Evolutionary conservation across 2,888 invertebrate genomes (phyloP), one percentile per base, ranked within the genome.

Genomic region (Hyles lineata): DNA sequence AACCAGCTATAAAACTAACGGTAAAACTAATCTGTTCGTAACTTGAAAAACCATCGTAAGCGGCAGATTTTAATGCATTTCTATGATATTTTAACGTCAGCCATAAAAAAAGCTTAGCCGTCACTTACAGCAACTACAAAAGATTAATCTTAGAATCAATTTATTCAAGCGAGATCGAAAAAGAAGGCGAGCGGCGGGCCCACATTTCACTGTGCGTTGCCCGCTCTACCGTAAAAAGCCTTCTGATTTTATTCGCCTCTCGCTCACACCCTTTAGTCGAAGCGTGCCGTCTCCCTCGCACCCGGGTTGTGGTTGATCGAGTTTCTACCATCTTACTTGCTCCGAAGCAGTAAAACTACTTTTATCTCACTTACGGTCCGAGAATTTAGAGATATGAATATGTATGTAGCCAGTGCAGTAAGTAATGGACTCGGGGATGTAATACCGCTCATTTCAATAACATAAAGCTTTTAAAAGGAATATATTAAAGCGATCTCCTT

Each of bases 161-260:
- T 93, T 93, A 93, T 92, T 92, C 91, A 90, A 90, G 90, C 92
- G 90, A 90, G 92, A 90, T 92, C 90, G 88, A 92, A 93, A 91
- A 92, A 90, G 87, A 89, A 91, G 89, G 90, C 90, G 84, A 89
- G 85, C 87, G 79, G 83, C 84, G 90, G 87, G 87, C 87, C 93
- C 90, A 90, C 94, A 93, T 94, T 93, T 94, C 92, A 90, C 93
- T 92, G 90, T 87, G 86, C 87, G 92, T 88, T 92, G 92, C 89
- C 92, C 90, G 89, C 86, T 94, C 94, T 92, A 94, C 94, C 93
- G 93, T 94, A 94, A 94, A 55, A 93, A 94, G 93, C 94, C 94
- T 92, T 92, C 93, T 89, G 92, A 90, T 91, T 90, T 84, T 82
- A 81, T 84, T 76, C 87, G 89, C 82, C 82, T 89, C 88, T 90